Base-by-base conservation (phyloP, 1,140 invertebrate species). In the Drosophila quadrilineata region DNA sequence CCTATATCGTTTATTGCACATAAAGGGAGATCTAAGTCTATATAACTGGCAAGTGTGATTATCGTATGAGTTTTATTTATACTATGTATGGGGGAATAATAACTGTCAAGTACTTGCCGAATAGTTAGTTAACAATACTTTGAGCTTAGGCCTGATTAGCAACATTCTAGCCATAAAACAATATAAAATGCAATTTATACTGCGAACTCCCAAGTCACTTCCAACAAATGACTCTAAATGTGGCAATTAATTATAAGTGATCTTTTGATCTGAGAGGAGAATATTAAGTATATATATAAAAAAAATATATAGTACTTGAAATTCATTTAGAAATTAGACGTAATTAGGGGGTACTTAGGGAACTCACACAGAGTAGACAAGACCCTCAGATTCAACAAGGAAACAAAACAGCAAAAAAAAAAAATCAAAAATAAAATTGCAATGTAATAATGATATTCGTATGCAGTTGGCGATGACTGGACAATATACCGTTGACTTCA, bases 91-190 rank as follows among this genome's bases (percentile, higher is more conserved):
- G 16, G 35, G 43, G 43, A 74, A 74, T 76, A 69, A 33, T 43
- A 45, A 14, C 8, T 9, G 59, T 65, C 17, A 43, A 53, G 41
- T 10, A 56, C 26, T 19, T 28, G 12, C 14, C 52, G 40, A 48
- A 54, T 48, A 46, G 16, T 53, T 48, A 46, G 16, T 53, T 48
- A 14, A 63, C 17, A 21, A 28, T 52, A 36, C n/a, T 22, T 38
- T 33, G 46, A 40, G 12, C 40, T 48, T 26, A 6, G 12, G 40
- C 6, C 40, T 26, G 75, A 79, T 77, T 77, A 74, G 48, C 36
- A 69, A 48, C 54, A 58, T 50, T 52, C 26, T 52, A 29, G 10
- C 6, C 31, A 10, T 4, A 40, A 4, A 10, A 14, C 21, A 17
- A 14, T 19, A 40, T 40, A 19, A 40, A n/a, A 19, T 40, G 21